These are phyloP conservation scores for Zophobas atratus DNA, from an alignment of 1,140 invertebrate species.

Conservation along the genomic window DNA sequence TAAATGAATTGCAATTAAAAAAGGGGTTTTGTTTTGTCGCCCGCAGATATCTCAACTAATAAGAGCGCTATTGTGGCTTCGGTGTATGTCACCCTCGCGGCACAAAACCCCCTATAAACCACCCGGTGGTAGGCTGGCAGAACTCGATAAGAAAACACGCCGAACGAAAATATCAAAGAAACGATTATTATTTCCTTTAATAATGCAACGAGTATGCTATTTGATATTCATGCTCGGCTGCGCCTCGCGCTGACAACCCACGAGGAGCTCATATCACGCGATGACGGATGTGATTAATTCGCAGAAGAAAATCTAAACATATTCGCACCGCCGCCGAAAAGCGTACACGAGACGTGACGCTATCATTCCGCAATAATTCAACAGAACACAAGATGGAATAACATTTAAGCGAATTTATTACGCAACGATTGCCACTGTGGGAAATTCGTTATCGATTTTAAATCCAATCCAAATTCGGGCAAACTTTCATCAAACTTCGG, in stretches of 20 bases:
- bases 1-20: too few species aligned
- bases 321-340: not conserved
- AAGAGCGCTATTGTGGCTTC: not conserved
- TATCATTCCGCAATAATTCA: not conserved
- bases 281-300: conserved; percentile 21
- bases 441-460: conserved; percentile 8
- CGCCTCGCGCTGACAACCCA: not conserved
- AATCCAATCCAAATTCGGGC: not conserved
- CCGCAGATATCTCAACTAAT: too few species aligned
- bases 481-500: not conserved
- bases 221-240: conserved; percentile 16
- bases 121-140: not conserved
- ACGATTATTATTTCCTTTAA: conserved; percentile 25
- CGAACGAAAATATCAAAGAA: conserved; percentile 7
- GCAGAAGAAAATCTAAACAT: conserved; percentile 6
- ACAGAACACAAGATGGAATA: not conserved
- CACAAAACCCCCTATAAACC: too few species aligned
- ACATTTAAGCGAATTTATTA: conserved; percentile 5
- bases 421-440: not conserved
- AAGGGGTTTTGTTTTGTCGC: too few species aligned
- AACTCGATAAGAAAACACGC: conserved; percentile 25
- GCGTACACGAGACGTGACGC: not conserved
- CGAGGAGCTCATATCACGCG: not conserved
- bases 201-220: conserved; percentile 6
- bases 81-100: not conserved